Evolutionary conservation across 2,888 invertebrate genomes (phyloP), one percentile per base, ranked within the genome.

Genomic region (Ophioninae sp.): DNA sequence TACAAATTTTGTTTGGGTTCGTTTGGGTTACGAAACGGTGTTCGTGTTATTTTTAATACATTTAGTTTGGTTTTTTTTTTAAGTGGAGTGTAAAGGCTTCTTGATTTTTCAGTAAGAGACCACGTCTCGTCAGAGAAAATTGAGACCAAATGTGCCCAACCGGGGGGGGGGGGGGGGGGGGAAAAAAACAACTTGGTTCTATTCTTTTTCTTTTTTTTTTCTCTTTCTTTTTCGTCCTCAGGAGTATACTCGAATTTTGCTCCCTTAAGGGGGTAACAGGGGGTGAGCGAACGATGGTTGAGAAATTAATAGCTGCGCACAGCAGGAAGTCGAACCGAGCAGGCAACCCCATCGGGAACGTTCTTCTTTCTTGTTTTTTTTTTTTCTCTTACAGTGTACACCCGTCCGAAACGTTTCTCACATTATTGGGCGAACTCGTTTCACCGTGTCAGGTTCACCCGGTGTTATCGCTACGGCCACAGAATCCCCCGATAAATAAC

Each of bases 401-500:
- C 65, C 39, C 30, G 20, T 56, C 37, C 30, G n/a, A 77, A 68
- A 75, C 39, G 69, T 81, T 76, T 74, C 62, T 50, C 75, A 41
- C 59, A 82, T 81, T 75, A 8, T 67, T 44, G 59, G 77, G 73
- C 77, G 79, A 81, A 72, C 76, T 82, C 79, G 57, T 57, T 44
- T 20, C 77, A 75, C 68, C 74, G 73, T 61, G 57, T 83, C 68
- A 57, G 23, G 70, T 70, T 88, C 87, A 88, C 88, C 89, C 87
- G 87, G 86, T 82, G 87, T 88, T 89, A 90, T 88, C 87, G 87
- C 86, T 87, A 86, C 85, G 87, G 84, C 86, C 85, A 72, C 82
- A 83, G 83, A 88, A 89, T 88, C 82, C 87, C 87, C 84, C 89
- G 82, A 89, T 90, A 91, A 90, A 90, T 90, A 89, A 89, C 86